phyloP scores from a whole-genome alignment of 2,888 invertebrate genomes.

The Pollenia griseotomentosa region DNA sequence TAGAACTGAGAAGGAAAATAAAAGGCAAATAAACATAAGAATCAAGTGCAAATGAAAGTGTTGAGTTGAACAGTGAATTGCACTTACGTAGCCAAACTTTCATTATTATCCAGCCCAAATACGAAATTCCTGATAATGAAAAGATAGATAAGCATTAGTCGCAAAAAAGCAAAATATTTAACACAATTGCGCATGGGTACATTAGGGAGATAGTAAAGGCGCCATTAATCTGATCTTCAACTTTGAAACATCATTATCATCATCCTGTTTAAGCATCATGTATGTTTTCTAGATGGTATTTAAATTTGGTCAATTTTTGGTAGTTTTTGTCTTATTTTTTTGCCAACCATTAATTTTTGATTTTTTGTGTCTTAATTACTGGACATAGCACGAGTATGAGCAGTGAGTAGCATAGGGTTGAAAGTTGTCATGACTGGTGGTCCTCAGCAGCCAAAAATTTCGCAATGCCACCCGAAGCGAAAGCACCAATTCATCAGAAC shows the following conservation, averaged over 20 bases:
- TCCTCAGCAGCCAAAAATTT: constrained; percentile 54
- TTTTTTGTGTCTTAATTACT: constrained; percentile 73
- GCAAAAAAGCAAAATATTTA: constrained; percentile 17
- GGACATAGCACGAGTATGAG: constrained; percentile 37
- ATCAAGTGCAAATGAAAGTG: constrained; percentile 58
- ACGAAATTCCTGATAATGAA: constrained; percentile 44
- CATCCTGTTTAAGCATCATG: constrained; percentile 3
- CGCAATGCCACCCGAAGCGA: constrained; percentile 73
- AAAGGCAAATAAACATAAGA: constrained; percentile 18
- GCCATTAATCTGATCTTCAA: constrained; percentile 68
- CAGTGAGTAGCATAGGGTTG: constrained; percentile 36
- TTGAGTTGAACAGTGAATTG: constrained; percentile 46
- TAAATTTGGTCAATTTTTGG: constrained; percentile 50
- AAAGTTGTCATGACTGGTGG: constrained; percentile 65
- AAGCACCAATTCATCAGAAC: constrained; percentile 57
- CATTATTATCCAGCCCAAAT: constrained; percentile 64
- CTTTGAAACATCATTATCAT: constrained; percentile 30
- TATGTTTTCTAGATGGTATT: constrained; percentile 61
- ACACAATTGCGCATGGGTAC: background rate
- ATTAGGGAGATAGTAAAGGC: constrained; percentile 45
- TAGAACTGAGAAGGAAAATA: background rate
- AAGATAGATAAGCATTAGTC: constrained; percentile 49
- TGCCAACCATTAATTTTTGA: constrained; percentile 33
- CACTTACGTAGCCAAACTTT: constrained; percentile 52
- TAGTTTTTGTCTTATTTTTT: constrained; percentile 32